A percentile compares a stretch with the other conserved stretches of the same genome.
Conservation (phyloP, 2,888 invertebrate genomes). For the Eubasilissa splendida region DNA sequence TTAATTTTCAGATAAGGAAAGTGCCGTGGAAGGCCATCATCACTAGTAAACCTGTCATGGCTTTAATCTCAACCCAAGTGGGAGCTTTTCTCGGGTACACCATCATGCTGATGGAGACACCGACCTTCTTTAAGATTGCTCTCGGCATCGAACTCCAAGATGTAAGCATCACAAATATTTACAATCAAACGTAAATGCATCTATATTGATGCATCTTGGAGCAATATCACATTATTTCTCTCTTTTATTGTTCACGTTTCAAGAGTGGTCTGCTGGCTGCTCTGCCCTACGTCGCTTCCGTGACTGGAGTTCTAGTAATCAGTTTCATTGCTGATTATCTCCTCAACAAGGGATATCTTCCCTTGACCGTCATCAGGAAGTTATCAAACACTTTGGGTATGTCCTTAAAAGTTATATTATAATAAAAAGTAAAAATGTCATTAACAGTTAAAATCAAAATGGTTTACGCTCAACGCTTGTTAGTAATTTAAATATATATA, state of each 20-base stretch:
- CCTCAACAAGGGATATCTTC: constrained; percentile 31
- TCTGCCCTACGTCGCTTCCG: constrained; percentile 82
- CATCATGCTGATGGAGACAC: constrained; percentile 44
- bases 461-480: too few relatives aligned
- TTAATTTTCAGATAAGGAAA: constrained; percentile 7
- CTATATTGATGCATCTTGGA: background rate
- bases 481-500: background rate
- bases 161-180: constrained; percentile 25
- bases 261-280: constrained; percentile 80
- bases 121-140: constrained; percentile 47
- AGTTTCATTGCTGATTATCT: constrained; percentile 39
- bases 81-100: constrained; percentile 35
- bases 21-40: constrained; percentile 46
- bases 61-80: constrained; percentile 36
- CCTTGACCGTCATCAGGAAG: constrained; percentile 40
- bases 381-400: constrained; percentile 41
- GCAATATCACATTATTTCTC: background rate
- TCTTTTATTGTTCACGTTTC: constrained; percentile 56
- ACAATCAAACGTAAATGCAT: background rate
- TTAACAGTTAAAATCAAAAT: background rate
- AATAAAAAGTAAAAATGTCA: background rate
- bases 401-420: background rate
- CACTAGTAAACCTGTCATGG: constrained; percentile 32
- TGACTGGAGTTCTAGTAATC: constrained; percentile 67
- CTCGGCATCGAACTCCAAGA: constrained; percentile 44